Percentiles rank a stretch among this genome's conserved stretches.
These are phyloP conservation scores for Cordilura impudica DNA, from an alignment of 2,888 invertebrate species.

Conservation along the genomic window DNA sequence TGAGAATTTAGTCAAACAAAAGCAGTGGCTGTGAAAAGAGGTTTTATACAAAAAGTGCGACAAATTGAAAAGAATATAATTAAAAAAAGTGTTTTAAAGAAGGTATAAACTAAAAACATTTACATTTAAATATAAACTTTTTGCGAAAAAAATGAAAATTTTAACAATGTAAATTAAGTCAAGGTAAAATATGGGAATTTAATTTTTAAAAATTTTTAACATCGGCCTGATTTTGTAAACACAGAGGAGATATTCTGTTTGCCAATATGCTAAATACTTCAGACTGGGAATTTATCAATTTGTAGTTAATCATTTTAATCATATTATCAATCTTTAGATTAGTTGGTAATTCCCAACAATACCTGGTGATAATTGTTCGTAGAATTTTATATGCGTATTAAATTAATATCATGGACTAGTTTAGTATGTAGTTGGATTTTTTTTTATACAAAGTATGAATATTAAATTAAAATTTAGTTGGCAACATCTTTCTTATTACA, in stretches of 20 bases:
- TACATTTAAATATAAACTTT: slow-evolving; percentile 3
- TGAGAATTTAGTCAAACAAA: slow-evolving; percentile 56
- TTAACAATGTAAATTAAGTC: slow-evolving; percentile 29
- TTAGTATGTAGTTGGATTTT: background rate
- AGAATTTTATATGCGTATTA: background rate
- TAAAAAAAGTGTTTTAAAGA: slow-evolving; percentile 8
- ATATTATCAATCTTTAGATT: no score
- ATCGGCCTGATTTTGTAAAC: background rate
- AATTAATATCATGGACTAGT: background rate
- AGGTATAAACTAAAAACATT: slow-evolving; percentile 34
- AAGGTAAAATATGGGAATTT: slow-evolving; percentile 25
- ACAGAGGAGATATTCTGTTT: background rate
- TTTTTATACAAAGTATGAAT: background rate
- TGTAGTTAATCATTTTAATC: background rate
- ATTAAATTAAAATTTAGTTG: background rate
- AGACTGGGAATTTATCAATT: slow-evolving; percentile 11
- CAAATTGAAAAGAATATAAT: background rate
- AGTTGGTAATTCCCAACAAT: slow-evolving; percentile 25
- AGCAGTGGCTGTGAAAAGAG: slow-evolving; percentile 46
- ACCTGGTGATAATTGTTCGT: slow-evolving; percentile 19
- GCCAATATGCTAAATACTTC: background rate
- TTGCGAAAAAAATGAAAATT: slow-evolving; percentile 7
- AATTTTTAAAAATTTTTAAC: background rate
- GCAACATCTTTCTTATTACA: background rate
- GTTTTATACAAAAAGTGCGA: slow-evolving; percentile 28